Evolutionary conservation across 2,888 invertebrate genomes (phyloP).

Genomic region (Parnassius glacialis): DNA sequence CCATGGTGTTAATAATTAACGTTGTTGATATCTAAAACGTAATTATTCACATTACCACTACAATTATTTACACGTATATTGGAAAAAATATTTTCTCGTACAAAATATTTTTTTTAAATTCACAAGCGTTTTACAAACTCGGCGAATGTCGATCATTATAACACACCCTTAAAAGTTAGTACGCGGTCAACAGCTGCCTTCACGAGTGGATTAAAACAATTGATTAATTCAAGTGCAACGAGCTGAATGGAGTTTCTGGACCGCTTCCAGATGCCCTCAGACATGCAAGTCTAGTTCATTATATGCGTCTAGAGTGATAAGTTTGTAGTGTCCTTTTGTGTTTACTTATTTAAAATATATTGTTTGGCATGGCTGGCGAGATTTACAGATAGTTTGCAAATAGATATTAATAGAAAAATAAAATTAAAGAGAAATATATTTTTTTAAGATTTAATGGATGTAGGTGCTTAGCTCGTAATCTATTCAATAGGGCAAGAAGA

Average conservation of each 20-base stretch:
- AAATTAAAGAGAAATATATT: too few species aligned
- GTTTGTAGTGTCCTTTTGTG: constrained; percentile 26
- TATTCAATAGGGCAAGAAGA: too few species aligned
- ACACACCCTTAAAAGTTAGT: constrained; percentile 32
- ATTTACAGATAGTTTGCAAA: too few species aligned
- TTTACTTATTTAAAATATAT: constrained; percentile 21
- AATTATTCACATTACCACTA: too few species aligned
- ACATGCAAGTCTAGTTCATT: constrained; percentile 34
- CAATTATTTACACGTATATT: too few species aligned
- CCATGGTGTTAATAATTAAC: too few species aligned
- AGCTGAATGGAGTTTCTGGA: constrained; percentile 62
- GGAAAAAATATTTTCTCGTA: not conserved
- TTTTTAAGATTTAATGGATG: too few species aligned
- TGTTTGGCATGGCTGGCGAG: too few species aligned
- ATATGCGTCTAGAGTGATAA: constrained; percentile 25
- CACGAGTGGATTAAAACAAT: constrained; percentile 68
- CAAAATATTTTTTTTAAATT: not conserved
- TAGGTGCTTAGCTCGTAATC: too few species aligned
- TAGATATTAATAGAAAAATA: too few species aligned
- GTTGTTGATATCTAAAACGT: too few species aligned
- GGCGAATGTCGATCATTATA: constrained; percentile 22
- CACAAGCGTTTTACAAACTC: not conserved
- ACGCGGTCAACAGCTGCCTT: constrained; percentile 63
- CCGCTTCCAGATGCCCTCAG: constrained; percentile 49
- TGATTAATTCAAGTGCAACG: constrained; percentile 70